A percentile compares a stretch with the other conserved stretches of the same genome.
Evolutionary conservation across 1,140 invertebrate genomes (phyloP).

Genomic region (Caerostris extrusa): DNA sequence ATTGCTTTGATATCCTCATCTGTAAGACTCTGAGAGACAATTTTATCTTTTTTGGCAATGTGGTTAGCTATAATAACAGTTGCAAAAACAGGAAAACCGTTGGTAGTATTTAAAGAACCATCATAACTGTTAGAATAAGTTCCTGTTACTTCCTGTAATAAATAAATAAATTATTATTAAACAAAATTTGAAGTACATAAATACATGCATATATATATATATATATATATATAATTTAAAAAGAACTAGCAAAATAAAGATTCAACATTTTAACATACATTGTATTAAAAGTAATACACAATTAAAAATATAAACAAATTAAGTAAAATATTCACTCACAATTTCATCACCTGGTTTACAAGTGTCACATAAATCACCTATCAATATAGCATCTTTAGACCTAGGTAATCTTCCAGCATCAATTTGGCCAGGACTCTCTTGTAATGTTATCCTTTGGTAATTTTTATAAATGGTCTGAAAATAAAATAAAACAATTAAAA

Average conservation of each 20-base stretch:
- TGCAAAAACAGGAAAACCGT: constrained; percentile 98
- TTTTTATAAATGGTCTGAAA: constrained; percentile 97
- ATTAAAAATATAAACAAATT: neutral
- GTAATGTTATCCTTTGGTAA: constrained; percentile 98
- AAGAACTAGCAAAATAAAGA: neutral
- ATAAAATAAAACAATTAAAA: constrained; percentile 70
- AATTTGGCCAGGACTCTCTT: constrained; percentile 95
- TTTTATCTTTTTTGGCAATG: constrained; percentile 95
- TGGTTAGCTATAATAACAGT: constrained; percentile 99
- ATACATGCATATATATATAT: neutral
- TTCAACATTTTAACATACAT: neutral
- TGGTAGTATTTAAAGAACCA: constrained; percentile 95
- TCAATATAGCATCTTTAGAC: constrained; percentile 98
- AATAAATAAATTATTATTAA: neutral
- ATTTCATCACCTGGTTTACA: constrained; percentile 99
- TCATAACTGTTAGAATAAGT: constrained; percentile 99
- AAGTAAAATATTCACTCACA: constrained; percentile 81
- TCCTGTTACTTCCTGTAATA: constrained; percentile 86
- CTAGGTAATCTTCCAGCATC: constrained; percentile 97
- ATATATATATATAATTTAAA: neutral
- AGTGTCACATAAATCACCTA: constrained; percentile 97
- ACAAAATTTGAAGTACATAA: too few relatives aligned
- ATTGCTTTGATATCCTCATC: constrained; percentile 97
- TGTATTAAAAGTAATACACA: neutral
- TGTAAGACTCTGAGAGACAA: constrained; percentile 91